Evolutionary conservation across 2,888 invertebrate species (phyloP).

Genomic region (Mimumesa dahlbomi): DNA sequence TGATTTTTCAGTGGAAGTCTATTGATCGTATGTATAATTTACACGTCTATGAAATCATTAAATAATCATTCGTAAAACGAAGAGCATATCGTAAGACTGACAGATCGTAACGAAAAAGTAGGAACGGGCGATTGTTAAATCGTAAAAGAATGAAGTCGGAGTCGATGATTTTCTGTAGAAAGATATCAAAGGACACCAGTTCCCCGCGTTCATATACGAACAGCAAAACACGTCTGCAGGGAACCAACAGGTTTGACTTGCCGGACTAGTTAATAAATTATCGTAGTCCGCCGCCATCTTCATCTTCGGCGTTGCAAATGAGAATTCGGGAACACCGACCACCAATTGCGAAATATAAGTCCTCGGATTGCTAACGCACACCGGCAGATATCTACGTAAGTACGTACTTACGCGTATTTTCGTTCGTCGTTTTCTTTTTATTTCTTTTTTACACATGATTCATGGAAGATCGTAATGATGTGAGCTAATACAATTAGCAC

Average conservation of each 20-base stretch:
- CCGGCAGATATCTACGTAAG: no score
- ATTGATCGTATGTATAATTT: no score
- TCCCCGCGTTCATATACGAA: slow-evolving; percentile 23
- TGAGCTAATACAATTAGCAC: no score
- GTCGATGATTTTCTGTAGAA: slow-evolving; percentile 33
- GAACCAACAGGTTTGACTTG: slow-evolving; percentile 69
- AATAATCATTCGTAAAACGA: no score
- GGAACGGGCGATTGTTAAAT: background rate
- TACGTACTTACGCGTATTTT: background rate
- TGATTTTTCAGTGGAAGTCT: no score
- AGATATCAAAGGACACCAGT: slow-evolving; percentile 44
- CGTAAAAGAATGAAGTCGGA: background rate
- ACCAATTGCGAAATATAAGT: slow-evolving; percentile 42
- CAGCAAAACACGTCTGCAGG: slow-evolving; percentile 43
- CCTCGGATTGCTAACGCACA: no score
- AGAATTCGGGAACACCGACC: slow-evolving; percentile 61
- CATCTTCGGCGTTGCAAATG: slow-evolving; percentile 57
- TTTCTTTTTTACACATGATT: background rate
- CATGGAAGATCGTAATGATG: no score
- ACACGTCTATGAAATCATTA: no score
- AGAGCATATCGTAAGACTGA: no score
- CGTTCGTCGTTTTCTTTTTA: background rate
- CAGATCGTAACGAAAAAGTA: background rate
- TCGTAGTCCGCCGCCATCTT: slow-evolving; percentile 74
- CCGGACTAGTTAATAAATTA: slow-evolving; percentile 79